Evolutionary conservation across 1,140 invertebrate genomes (phyloP), one percentile per base, ranked within the genome.

Genomic region (Drosophila tristis): DNA sequence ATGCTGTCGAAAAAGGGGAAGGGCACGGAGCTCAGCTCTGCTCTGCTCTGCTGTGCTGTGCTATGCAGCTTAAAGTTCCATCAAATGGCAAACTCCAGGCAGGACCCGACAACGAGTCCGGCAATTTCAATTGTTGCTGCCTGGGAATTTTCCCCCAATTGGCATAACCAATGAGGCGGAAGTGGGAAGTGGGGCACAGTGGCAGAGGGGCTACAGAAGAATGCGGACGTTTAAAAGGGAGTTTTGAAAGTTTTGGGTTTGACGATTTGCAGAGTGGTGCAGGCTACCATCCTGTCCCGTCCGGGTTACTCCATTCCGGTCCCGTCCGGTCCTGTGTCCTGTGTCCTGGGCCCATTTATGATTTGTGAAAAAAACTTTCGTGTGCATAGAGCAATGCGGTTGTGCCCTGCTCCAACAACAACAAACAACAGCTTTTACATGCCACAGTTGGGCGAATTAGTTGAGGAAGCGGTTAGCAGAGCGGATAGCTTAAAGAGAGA

Each of bases 81-180:
- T 70, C 31, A 31, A 31, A 31, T 31, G 31, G 31, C 31, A 31
- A 31, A 31, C 31, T 31, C 31, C 8, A 25, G 26, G 26, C 20
- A 29, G 26, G 5, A 29, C 35, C 35, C 11, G 31, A 9, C 66
- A 70, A 57, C 66, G 51, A 70, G 64, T 70, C 64, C 51, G 45
- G 51, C 64, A 58, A 44, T 70, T 70, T 70, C 66, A 70, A 70
- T 70, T 70, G 68, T 72, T 54, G 56, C 47, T 61, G 56, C 55
- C 56, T 48, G 15, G 68, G 49, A 72, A 56, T 71, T 45, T 72
- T 61, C 35, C 35, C 35, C 67, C 67, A 72, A 72, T 72, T 72
- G 68, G 66, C 66, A 72, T 71, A 72, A 53, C 68, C 55, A 72
- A 72, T 72, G 49, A 60, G 49, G 65, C 66, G 55, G 55, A 5